Conservation (phyloP, 2,797 vertebrate genomes). For the Melanotaenia boesemani region DNA sequence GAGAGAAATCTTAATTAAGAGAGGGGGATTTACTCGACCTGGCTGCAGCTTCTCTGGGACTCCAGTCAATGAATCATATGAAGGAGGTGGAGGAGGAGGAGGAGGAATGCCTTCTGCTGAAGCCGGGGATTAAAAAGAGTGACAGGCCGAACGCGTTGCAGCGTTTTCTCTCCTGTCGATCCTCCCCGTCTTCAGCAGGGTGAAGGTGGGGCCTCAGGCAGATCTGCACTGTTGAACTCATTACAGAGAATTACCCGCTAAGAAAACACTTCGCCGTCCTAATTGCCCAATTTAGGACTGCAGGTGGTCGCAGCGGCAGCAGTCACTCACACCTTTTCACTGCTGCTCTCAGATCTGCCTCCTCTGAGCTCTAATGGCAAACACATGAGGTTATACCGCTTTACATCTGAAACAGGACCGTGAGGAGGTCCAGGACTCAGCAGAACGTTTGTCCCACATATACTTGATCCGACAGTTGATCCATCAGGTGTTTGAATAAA, state of each 20-base stretch:
- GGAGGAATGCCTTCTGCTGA: slow-evolving; percentile 28
- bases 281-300: slow-evolving; percentile 79
- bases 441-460: no score
- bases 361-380: slow-evolving; percentile 41
- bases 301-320: slow-evolving; percentile 72
- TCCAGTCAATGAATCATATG: slow-evolving; percentile 71
- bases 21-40: slow-evolving; percentile 74
- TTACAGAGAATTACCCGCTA: slow-evolving; percentile 78
- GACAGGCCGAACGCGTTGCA: slow-evolving; percentile 52
- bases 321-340: slow-evolving; percentile 57
- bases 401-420: no score
- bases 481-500: no score
- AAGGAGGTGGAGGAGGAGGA: slow-evolving; percentile 35
- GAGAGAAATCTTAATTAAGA: slow-evolving; percentile 88
- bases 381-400: slow-evolving; percentile 39
- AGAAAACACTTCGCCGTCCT: slow-evolving; percentile 77
- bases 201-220: slow-evolving; percentile 65
- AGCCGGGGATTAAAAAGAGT: slow-evolving; percentile 72
- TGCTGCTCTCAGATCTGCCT: neutral
- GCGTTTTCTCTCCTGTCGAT: slow-evolving; percentile 44
- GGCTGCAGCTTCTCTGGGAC: slow-evolving; percentile 74
- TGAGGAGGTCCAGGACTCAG: no score
- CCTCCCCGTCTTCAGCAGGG: slow-evolving; percentile 42
- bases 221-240: slow-evolving; percentile 78
- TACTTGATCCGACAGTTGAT: no score